Base-by-base conservation (phyloP, 2,888 invertebrate species). In the Athalia cordata region DNA sequence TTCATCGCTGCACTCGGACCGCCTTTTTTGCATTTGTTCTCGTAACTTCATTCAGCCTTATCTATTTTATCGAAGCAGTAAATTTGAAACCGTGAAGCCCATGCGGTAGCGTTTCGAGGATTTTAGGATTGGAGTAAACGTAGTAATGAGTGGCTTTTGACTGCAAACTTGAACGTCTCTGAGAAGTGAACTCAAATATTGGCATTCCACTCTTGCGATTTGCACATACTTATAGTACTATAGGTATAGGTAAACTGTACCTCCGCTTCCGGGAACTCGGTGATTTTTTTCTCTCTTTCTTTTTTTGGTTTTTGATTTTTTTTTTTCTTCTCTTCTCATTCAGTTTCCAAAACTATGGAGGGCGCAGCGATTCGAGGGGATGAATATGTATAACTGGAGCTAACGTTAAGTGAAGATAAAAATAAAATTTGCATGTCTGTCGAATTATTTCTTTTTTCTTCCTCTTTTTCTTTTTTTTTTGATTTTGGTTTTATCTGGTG, bases 131-230 rank as follows among this genome's bases (percentile, higher is more conserved):
- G 29, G 68, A 29, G 55, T 68, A 68, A 68, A 55, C 68, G 68
- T 6, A 68, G 68, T 68, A 45, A 57, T 29, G 7, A 55, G n/a
- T 47, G 72, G 72, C 72, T 57, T 57, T 72, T 72, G 52, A 72
- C 45, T 45, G 57, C 59, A n/a, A 57, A 59, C 43, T 72, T 29
- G 47, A 15, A 59, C 70, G 4, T 47, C 57, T 57, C 15, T 72
- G 13, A 72, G 59, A 57, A 72, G 59, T 47, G 45, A 72, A 72
- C 57, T 59, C 59, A 72, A 72, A 72, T 72, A 72, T 72, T 72
- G 57, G 59, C 59, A 59, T 59, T 72, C 72, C 72, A 72, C 45
- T 72, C 52, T n/a, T 59, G 47, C 72, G 72, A 13, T 45, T 72
- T 72, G 45, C 47, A 57, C 47, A 47, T 5, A 29, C 29, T 29